phyloP scores from a whole-genome alignment of 2,113 vertebrate species.

The Pollimyrus isidori region DNA sequence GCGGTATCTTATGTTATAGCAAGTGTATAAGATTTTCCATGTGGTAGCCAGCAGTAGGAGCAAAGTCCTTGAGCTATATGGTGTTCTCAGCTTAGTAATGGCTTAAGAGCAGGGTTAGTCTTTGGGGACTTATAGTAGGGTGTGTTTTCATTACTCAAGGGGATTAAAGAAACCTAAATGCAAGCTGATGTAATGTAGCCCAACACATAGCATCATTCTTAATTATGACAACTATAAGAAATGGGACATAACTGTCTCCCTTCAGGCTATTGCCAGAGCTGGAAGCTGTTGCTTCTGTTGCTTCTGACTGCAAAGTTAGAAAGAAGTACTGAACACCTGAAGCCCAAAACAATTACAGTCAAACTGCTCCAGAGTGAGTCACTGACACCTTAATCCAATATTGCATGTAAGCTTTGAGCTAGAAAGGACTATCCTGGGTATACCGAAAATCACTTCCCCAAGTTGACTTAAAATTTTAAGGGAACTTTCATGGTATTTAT shows the following conservation, averaged over 20 bases:
- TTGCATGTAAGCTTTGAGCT: not conserved
- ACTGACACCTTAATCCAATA: not conserved
- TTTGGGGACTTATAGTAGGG: not conserved
- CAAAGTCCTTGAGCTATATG: not conserved
- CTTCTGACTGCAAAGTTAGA: not conserved
- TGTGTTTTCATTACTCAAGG: not conserved
- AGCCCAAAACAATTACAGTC: not conserved
- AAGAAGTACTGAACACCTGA: not conserved
- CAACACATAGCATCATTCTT: conserved; percentile 2
- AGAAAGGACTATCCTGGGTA: not conserved
- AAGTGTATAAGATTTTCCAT: not conserved
- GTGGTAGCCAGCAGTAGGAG: not conserved
- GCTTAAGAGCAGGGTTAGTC: not conserved
- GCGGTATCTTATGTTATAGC: not conserved
- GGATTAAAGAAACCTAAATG: not conserved
- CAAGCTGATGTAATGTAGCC: not conserved
- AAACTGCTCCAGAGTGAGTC: not conserved
- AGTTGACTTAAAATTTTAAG: not conserved
- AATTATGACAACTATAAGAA: conserved; percentile 16
- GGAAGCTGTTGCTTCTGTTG: not conserved
- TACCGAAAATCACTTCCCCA: not conserved
- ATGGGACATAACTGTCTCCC: not conserved
- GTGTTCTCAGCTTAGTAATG: not conserved
- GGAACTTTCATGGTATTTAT: not conserved
- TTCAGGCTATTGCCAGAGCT: not conserved